A percentile compares a stretch with the other conserved stretches of the same genome.
phyloP scores from a whole-genome alignment of 2,113 vertebrate genomes.

The Antechinus flavipes region DNA sequence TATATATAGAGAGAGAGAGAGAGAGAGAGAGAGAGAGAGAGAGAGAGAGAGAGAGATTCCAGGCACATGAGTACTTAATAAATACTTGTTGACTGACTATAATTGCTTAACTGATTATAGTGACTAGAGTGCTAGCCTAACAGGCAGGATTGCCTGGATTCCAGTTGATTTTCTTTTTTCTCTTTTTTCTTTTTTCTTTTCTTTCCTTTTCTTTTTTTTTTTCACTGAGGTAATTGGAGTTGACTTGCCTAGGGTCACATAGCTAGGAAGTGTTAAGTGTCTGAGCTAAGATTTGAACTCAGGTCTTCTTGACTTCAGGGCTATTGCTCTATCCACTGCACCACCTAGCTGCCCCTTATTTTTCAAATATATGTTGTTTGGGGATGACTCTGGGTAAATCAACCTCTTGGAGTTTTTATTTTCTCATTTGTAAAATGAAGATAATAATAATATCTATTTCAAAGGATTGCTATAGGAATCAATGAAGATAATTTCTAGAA shows the following conservation, averaged over 20 bases:
- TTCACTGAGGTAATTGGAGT: too few species aligned
- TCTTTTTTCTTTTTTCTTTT: too few species aligned
- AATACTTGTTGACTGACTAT: not conserved
- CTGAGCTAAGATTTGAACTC: too few species aligned
- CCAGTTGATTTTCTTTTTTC: not conserved
- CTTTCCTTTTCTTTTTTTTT: too few species aligned
- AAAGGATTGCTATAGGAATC: not conserved
- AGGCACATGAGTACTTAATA: not conserved
- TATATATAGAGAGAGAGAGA: too few species aligned
- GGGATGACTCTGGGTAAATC: not conserved
- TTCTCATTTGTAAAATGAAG: not conserved
- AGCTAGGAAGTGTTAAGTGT: too few species aligned
- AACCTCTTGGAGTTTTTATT: not conserved
- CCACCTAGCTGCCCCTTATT: too few species aligned
- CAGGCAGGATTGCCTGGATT: not conserved
- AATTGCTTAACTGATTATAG: not conserved
- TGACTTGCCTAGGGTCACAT: too few species aligned
- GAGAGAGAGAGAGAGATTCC: not conserved
- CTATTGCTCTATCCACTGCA: too few species aligned
- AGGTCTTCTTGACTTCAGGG: too few species aligned
- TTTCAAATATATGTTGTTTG: not conserved
- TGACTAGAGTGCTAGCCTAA: not conserved
- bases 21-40: too few species aligned
- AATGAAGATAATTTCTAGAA: not conserved
- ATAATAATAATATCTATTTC: not conserved